phyloP scores from a whole-genome alignment of 2,888 invertebrate species.

The Perizoma affinitatum region DNA sequence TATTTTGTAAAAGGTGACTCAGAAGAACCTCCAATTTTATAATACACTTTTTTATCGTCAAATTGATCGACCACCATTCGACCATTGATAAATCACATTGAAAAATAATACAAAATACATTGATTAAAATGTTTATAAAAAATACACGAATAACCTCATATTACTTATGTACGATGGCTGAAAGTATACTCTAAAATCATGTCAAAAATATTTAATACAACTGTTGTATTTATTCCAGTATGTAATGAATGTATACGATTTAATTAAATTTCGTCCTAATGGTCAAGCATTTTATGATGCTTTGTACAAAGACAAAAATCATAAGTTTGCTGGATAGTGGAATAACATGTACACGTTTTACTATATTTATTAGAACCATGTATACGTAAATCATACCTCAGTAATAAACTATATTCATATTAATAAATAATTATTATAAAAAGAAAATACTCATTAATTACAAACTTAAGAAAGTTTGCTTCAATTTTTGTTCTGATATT shows the following conservation, averaged over 20 bases:
- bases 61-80: too few relatives aligned
- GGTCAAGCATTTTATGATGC: not conserved
- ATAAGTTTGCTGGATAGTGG: not conserved
- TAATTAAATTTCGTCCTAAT: not conserved
- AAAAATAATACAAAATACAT: too few relatives aligned
- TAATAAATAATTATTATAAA: constrained; percentile 30
- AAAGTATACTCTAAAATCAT: constrained; percentile 9
- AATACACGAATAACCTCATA: too few relatives aligned
- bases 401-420: constrained; percentile 60
- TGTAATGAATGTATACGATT: constrained; percentile 21
- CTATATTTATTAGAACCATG: constrained; percentile 68
- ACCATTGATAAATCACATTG: too few relatives aligned
- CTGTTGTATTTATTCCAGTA: constrained; percentile 7
- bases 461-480: constrained; percentile 26
- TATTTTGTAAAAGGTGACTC: too few relatives aligned
- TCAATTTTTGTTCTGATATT: constrained; percentile 10
- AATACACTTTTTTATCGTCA: too few relatives aligned
- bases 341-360: constrained; percentile 25
- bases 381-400: constrained; percentile 88
- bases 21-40: too few relatives aligned
- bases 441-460: constrained; percentile 36
- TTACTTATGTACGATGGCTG: not conserved
- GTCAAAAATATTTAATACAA: not conserved
- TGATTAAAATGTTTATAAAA: too few relatives aligned
- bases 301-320: too few relatives aligned